phyloP scores from a whole-genome alignment of 2,113 vertebrate species.

The Gymnorhina tibicen region DNA sequence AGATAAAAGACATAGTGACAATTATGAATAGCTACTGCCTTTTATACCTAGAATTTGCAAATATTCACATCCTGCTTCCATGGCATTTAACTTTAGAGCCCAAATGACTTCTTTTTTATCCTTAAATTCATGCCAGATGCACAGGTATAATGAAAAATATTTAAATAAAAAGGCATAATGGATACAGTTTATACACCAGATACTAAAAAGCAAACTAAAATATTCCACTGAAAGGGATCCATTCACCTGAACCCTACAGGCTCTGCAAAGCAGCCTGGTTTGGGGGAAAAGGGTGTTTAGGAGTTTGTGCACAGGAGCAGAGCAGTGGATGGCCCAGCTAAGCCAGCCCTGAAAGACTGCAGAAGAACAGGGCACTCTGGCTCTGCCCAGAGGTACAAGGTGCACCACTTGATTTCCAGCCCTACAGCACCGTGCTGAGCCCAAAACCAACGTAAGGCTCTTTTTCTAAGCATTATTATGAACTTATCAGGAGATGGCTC shows the following conservation, averaged over 20 bases:
- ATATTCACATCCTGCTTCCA: not conserved
- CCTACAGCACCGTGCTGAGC: not conserved
- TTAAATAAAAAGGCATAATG: not conserved
- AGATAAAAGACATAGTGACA: slow-evolving; percentile 30
- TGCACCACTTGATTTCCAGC: not conserved
- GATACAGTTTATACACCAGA: not conserved
- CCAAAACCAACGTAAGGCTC: not conserved
- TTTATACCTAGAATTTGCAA: not conserved
- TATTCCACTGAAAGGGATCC: not conserved
- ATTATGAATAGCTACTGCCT: not conserved
- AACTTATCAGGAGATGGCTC: not conserved
- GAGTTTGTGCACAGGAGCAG: not conserved
- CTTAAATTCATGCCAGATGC: not conserved
- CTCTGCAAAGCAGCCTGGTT: not conserved
- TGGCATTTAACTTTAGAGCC: not conserved
- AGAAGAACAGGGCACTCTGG: not conserved
- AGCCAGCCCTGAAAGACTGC: not conserved
- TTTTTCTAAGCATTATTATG: not conserved
- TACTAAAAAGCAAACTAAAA: not conserved
- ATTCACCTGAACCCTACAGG: not conserved
- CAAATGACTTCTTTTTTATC: not conserved
- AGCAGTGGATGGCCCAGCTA: not conserved
- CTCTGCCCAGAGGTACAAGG: not conserved
- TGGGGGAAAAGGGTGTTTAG: not conserved
- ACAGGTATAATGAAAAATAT: not conserved